These are phyloP conservation scores for Aselliscus stoliczkanus DNA, from an alignment of 2,797 vertebrate genomes.

Conservation along the genomic window DNA sequence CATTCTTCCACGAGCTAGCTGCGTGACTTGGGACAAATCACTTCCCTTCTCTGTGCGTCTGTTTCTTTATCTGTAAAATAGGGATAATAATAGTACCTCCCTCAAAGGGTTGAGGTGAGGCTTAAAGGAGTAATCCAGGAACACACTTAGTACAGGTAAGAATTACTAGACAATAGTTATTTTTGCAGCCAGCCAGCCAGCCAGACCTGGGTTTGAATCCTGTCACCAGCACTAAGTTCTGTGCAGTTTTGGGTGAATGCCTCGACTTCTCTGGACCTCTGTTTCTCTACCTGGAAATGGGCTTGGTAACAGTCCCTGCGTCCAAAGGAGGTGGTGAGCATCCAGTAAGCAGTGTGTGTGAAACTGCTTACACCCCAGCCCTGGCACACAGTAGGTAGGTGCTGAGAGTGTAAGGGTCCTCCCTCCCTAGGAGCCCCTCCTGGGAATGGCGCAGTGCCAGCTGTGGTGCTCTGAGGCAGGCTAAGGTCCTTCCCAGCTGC, in stretches of 20 bases:
- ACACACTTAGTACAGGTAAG: accelerated
- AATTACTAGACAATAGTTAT: background rate
- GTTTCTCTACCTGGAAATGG: background rate
- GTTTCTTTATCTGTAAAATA: background rate
- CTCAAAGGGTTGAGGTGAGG: background rate
- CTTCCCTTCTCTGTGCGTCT: background rate
- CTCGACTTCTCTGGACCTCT: background rate
- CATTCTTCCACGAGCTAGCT: background rate
- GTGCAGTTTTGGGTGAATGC: background rate
- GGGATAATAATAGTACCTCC: background rate
- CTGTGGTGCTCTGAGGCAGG: background rate
- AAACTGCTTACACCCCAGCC: background rate
- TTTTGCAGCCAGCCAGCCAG: background rate
- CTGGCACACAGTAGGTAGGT: accelerated
- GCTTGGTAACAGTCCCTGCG: background rate
- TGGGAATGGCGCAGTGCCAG: background rate
- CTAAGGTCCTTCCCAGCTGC: background rate
- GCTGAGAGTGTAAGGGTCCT: accelerated
- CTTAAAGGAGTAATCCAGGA: background rate
- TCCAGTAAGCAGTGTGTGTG: background rate
- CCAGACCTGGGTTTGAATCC: background rate
- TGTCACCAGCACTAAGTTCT: background rate
- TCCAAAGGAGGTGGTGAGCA: background rate
- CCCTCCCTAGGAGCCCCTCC: background rate
- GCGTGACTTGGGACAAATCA: background rate